A percentile compares a stretch with the other conserved stretches of the same genome.
These are phyloP conservation scores for Morone saxatilis DNA, from an alignment of 2,113 vertebrate genomes.

Conservation along the genomic window DNA sequence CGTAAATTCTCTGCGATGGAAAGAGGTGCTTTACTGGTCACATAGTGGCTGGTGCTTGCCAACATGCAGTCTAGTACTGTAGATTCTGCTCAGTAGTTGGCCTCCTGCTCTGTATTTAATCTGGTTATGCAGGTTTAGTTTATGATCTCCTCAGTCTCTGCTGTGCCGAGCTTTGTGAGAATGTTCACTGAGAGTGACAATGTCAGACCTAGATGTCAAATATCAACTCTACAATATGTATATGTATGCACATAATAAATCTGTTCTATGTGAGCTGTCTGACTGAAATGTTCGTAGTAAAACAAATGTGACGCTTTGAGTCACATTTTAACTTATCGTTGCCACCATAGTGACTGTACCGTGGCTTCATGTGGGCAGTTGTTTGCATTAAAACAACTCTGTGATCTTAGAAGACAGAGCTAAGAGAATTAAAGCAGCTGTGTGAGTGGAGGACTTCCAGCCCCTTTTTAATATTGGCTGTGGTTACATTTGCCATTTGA, in stretches of 20 bases:
- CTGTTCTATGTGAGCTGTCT: no score
- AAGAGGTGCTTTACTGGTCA: not conserved
- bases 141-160: not conserved
- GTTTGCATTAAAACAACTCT: slow-evolving; percentile 1
- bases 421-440: not conserved
- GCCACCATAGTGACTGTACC: not conserved
- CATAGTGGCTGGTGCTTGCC: not conserved
- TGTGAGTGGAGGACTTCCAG: slow-evolving; percentile 16
- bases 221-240: not conserved
- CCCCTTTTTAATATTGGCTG: not conserved
- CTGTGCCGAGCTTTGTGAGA: not conserved
- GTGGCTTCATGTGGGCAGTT: not conserved
- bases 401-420: not conserved
- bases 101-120: not conserved
- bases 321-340: not conserved
- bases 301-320: no score
- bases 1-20: not conserved
- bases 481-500: not conserved
- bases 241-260: not conserved
- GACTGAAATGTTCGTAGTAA: no score
- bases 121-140: not conserved
- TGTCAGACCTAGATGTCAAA: not conserved
- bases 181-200: not conserved
- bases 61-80: not conserved
- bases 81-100: not conserved